Evolutionary conservation across 2,888 invertebrate species (phyloP), one percentile per base, ranked within the genome.

Genomic region (Cataglyphis altisquamis): DNA sequence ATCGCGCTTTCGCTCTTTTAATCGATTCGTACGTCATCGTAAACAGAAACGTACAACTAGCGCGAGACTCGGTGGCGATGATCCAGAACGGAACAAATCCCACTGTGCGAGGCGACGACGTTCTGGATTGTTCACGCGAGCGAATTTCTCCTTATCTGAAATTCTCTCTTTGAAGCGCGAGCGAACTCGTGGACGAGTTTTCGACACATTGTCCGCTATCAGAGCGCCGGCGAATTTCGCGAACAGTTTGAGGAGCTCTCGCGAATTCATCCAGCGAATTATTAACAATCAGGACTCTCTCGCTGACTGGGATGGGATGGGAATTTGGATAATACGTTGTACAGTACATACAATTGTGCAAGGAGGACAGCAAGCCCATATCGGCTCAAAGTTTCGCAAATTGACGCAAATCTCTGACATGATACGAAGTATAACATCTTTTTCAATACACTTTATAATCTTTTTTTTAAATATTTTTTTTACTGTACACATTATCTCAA

Each of bases 81-180:
- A 82, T 80, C 85, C 74, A 84, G 84, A 89, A 88, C 72, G 64
- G 68, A 85, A 80, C 29, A 57, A 74, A 80, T 84, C 74, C 64
- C 81, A 57, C 74, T 82, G n/a, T n/a, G 21, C 68, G 60, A 63
- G 57, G n/a, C 70, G 62, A 82, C 75, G 83, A 74, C 81, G 52
- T 85, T 87, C 85, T 87, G 73, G 83, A 87, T 89, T 72, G 77
- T 90, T 87, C 89, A 62, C 82, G 75, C 84, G 70, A 55, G 77
- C 78, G 75, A 66, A 29, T 82, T 80, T 80, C 78, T 57, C 36
- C 36, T 84, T 52, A 72, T 60, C 66, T 57, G n/a, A 73, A 73
- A 82, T 87, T 81, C 85, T 86, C 82, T 63, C 60, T 84, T 83
- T 66, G 81, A 72, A 73, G 67, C 62, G 60, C 32, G 21, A 45